phyloP scores from a whole-genome alignment of 1,140 invertebrate species.

The Drosophila nigrodunni region DNA sequence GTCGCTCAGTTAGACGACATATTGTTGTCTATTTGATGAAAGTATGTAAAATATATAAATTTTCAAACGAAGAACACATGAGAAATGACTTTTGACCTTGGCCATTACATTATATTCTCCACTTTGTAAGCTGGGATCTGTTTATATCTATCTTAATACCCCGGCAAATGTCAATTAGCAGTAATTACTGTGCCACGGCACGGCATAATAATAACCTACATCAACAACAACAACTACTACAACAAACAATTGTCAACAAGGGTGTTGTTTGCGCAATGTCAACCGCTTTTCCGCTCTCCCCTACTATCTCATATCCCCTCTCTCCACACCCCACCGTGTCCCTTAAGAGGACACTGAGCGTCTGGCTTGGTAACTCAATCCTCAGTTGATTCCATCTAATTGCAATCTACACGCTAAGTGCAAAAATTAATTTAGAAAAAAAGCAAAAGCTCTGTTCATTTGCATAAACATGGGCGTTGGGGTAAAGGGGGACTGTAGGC shows the following conservation, averaged over 20 bases:
- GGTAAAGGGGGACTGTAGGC: background rate
- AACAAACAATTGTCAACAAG: conserved; percentile 28
- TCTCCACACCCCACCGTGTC: conserved; percentile 3
- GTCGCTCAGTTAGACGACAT: conserved; percentile 4
- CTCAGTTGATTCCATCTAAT: conserved; percentile 53
- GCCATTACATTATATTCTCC: background rate
- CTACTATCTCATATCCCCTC: background rate
- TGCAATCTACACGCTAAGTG: conserved; percentile 76
- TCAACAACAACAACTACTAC: conserved; percentile 46
- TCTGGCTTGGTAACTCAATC: conserved; percentile 62
- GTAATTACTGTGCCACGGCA: conserved; percentile 74
- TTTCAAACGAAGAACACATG: conserved; percentile 2
- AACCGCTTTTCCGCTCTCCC: background rate
- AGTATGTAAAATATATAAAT: conserved; percentile 9
- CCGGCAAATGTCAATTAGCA: conserved; percentile 73
- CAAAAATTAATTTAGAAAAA: conserved; percentile 74
- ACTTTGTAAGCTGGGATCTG: conserved; percentile 28
- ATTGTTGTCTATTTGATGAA: conserved; percentile 34
- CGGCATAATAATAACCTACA: conserved; percentile 65
- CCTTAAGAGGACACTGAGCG: conserved; percentile 2
- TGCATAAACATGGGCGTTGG: conserved; percentile 40
- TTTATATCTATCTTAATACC: conserved; percentile 32
- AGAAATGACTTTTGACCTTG: conserved; percentile 52
- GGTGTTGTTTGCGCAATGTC: conserved; percentile 30
- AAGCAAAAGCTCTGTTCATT: conserved; percentile 52